Evolutionary conservation across 2,888 invertebrate species (phyloP).

Genomic region (Eudemis profundana): DNA sequence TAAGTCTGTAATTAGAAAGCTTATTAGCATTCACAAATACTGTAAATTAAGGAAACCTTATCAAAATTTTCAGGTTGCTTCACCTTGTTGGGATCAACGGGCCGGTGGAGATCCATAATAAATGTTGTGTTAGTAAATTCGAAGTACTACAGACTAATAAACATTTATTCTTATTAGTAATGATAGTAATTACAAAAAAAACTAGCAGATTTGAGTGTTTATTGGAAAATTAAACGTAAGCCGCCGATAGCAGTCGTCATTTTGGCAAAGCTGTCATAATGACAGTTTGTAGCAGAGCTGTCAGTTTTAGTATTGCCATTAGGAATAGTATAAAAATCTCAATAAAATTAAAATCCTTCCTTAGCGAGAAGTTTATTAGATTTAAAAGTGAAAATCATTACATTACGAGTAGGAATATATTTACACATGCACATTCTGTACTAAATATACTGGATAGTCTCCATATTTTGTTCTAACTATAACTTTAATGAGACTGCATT

Average conservation of each 20-base stretch:
- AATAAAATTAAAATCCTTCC: no score
- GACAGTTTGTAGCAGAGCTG: conserved; percentile 39
- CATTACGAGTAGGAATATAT: no score
- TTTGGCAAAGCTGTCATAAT: conserved; percentile 48
- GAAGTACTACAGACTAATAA: conserved; percentile 33
- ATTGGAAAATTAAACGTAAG: conserved; percentile 41
- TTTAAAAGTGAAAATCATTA: no score
- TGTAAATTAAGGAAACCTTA: conserved; percentile 45
- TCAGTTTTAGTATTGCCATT: conserved; percentile 24
- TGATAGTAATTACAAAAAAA: conserved; percentile 38
- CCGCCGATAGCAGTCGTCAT: conserved; percentile 48
- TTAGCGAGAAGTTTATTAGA: no score
- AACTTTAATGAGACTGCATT: no score
- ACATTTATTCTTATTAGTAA: conserved; percentile 51
- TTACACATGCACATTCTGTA: no score
- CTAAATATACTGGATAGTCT: no score
- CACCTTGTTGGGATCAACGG: conserved; percentile 81
- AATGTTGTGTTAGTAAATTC: conserved; percentile 31
- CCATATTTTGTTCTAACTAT: no score
- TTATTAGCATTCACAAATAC: conserved; percentile 45
- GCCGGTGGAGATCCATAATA: conserved; percentile 79
- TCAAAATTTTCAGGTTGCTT: conserved; percentile 43
- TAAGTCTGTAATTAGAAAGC: conserved; percentile 85
- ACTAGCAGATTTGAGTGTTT: conserved; percentile 29
- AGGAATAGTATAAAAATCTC: background rate